Evolutionary conservation across 1,140 invertebrate species (phyloP), one percentile per base, ranked within the genome.

Genomic region (Papilio machaon): DNA sequence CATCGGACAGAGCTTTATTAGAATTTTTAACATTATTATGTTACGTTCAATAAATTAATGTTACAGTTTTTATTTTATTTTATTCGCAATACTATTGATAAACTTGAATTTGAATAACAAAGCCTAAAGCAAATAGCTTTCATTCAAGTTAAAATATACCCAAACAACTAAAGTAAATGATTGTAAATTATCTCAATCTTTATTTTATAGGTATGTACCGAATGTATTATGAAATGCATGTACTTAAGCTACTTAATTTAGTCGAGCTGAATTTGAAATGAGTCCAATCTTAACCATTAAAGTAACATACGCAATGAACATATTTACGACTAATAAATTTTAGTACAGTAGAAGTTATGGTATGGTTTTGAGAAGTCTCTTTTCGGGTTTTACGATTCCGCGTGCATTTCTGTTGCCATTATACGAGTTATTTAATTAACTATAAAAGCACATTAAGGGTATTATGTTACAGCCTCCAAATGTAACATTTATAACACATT

Each of bases 271-370:
- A 88, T 88, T 84, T 84, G 87, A 88, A 91, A 89, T 85, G 88
- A 88, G 84, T 84, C 82, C 88, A 87, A 88, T 91, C 82, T 85
- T 82, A 70, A 80, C 83, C 87, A 90, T 92, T 91, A 91, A 91
- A 91, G 87, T 87, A 79, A 86, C 85, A 91, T 87, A 89, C 83
- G 81, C 79, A 84, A 87, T 82, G 82, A 89, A 83, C 86, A 81
- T 80, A 91, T 91, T 90, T 91, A 92, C 86, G 88, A 87, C 78
- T 87, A 89, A 93, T 93, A 93, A 93, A 91, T 90, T 89, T 88
- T 79, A 80, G 81, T 82, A 88, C 87, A 86, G 83, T 89, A 92
- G 89, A 89, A 87, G 85, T 89, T 90, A 91, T 86, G 84, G 82
- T 73, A 85, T 90, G 87, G 89, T 87, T 88, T 89, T 89, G 85